A percentile compares a stretch with the other conserved stretches of the same genome.
Evolutionary conservation across 2,888 invertebrate species (phyloP).

Genomic region (Carabus problematicus): DNA sequence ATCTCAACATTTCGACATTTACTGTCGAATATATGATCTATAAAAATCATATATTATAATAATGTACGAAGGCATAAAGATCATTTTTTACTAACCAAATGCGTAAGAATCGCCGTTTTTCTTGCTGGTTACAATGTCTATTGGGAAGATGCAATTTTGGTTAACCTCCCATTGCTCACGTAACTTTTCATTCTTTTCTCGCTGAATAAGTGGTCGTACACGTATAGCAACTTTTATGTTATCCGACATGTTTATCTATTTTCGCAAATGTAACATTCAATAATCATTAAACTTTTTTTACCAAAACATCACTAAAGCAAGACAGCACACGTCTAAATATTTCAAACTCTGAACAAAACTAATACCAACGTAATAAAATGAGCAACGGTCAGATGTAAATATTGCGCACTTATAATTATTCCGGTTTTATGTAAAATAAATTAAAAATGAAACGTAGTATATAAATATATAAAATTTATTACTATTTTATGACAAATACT

Average conservation of each 20-base stretch:
- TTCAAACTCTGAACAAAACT: no score
- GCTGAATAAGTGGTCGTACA: constrained; percentile 71
- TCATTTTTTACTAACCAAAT: constrained; percentile 57
- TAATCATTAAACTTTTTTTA: no score
- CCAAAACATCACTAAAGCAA: no score
- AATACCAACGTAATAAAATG: no score
- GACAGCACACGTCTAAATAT: no score
- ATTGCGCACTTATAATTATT: no score
- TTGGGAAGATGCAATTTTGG: constrained; percentile 66
- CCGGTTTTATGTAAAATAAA: no score
- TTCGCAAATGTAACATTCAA: constrained; percentile 14
- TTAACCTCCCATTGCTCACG: constrained; percentile 68
- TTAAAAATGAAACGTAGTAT: no score
- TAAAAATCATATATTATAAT: constrained; percentile 50
- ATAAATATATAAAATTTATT: no score
- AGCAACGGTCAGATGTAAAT: no score
- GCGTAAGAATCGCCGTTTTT: constrained; percentile 56
- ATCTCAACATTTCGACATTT: constrained; percentile 67
- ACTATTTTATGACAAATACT: no score
- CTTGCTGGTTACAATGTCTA: constrained; percentile 60
- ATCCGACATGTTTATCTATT: constrained; percentile 44
- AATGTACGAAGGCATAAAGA: constrained; percentile 35
- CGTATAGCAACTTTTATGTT: constrained; percentile 80
- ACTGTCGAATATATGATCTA: constrained; percentile 77
- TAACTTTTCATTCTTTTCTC: constrained; percentile 68